Conservation (phyloP, 1,140 invertebrate species). For the Papilio helenus region DNA sequence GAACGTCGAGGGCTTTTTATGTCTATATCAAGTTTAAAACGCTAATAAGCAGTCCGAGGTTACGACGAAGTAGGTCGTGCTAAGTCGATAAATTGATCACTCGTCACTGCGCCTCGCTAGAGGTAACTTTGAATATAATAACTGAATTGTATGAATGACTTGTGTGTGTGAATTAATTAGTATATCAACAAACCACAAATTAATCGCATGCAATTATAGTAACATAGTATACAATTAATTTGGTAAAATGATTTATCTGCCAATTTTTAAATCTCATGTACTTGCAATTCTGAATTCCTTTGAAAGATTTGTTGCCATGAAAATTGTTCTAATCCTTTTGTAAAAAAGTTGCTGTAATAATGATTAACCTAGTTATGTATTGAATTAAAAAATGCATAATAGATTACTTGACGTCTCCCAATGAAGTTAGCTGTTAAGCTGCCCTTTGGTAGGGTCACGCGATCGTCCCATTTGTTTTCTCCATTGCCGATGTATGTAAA, state of each 20-base stretch:
- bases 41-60: conserved; percentile 29
- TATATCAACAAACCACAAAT: not conserved
- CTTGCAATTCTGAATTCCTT: not conserved
- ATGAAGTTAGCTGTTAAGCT: not conserved
- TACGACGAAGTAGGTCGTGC: conserved; percentile 28
- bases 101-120: conserved; percentile 6
- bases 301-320: too few relatives aligned
- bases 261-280: not conserved
- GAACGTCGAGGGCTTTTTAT: conserved; percentile 20
- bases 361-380: not conserved
- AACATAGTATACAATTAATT: not conserved
- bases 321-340: too few relatives aligned
- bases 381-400: not conserved
- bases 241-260: not conserved
- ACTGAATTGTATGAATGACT: conserved; percentile 6
- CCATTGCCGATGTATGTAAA: conserved; percentile 47
- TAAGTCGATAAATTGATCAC: conserved; percentile 20
- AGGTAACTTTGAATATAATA: conserved; percentile 1
- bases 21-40: conserved; percentile 36
- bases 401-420: not conserved
- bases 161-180: not conserved
- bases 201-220: not conserved
- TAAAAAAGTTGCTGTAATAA: not conserved
- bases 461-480: conserved; percentile 51
- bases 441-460: conserved; percentile 42